Percentiles rank a stretch among this genome's conserved stretches.
Conservation (phyloP, 2,797 vertebrate species). For the Etheostoma nigrum region DNA sequence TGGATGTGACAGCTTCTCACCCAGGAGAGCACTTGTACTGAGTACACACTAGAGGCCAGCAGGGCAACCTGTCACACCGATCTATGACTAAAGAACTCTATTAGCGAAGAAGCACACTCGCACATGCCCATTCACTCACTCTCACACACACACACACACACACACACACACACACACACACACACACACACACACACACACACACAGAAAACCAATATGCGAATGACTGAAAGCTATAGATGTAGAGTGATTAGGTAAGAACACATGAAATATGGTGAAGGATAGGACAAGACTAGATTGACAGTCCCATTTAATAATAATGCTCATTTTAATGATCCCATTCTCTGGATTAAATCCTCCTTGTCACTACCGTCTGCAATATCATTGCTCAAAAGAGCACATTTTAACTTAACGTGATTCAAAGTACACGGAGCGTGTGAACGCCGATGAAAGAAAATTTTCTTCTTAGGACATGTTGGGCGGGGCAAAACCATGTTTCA, state of each 20-base stretch:
- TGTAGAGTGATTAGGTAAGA: constrained; percentile 52
- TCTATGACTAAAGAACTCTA: constrained; percentile 81
- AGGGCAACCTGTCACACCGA: constrained; percentile 80
- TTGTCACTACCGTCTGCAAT: constrained; percentile 29
- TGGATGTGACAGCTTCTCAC: constrained; percentile 82
- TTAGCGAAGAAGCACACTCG: constrained; percentile 66
- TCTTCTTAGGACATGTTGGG: constrained; percentile 45
- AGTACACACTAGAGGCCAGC: constrained; percentile 76
- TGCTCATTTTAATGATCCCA: constrained; percentile 59
- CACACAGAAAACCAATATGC: constrained; percentile 50
- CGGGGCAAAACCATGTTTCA: constrained; percentile 60
- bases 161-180: not conserved
- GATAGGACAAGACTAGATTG: constrained; percentile 43
- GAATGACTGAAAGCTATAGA: constrained; percentile 45
- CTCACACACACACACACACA: not conserved
- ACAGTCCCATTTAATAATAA: constrained; percentile 55
- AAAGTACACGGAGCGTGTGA: constrained; percentile 25
- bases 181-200: not conserved
- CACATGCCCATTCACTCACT: not conserved
- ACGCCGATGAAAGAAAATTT: constrained; percentile 43
- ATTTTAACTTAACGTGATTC: constrained; percentile 60
- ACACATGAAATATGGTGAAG: constrained; percentile 51
- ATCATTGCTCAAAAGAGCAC: constrained; percentile 45
- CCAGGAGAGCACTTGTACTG: constrained; percentile 79
- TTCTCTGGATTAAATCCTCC: constrained; percentile 49